Percentiles rank a stretch among this genome's conserved stretches.
Conservation (phyloP, 1,140 invertebrate genomes). For the Camponotus pennsylvanicus region DNA sequence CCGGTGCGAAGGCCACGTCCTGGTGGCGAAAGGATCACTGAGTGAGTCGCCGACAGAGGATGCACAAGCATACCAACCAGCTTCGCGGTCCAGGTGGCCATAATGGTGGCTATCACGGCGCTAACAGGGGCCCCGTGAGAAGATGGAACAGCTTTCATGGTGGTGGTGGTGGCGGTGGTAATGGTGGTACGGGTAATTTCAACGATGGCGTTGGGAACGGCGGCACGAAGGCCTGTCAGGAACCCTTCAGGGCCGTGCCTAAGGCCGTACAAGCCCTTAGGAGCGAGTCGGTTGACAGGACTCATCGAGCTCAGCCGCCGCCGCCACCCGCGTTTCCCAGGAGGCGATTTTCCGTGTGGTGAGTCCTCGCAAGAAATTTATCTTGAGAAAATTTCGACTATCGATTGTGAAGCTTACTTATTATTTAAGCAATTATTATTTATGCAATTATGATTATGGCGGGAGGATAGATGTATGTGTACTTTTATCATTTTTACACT, state of each 20-base stretch:
- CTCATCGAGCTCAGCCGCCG: constrained; percentile 80
- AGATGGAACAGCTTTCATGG: constrained; percentile 88
- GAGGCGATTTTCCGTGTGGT: constrained; percentile 87
- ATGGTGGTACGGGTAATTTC: constrained; percentile 66
- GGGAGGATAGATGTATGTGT: background rate
- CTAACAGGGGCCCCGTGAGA: constrained; percentile 83
- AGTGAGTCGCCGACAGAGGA: constrained; percentile 62
- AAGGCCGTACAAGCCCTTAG: constrained; percentile 83
- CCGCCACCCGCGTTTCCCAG: constrained; percentile 85
- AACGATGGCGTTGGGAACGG: constrained; percentile 75
- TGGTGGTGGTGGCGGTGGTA: constrained; percentile 69
- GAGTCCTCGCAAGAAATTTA: constrained; percentile 71
- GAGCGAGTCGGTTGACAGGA: constrained; percentile 84
- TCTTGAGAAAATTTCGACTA: background rate
- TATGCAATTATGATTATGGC: background rate
- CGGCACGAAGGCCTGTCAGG: constrained; percentile 72
- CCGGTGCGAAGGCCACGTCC: constrained; percentile 31
- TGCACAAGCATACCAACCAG: constrained; percentile 84
- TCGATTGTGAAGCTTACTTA: background rate
- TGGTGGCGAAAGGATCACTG: constrained; percentile 58
- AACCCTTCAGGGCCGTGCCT: constrained; percentile 82
- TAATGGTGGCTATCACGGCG: constrained; percentile 62
- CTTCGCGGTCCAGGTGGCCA: constrained; percentile 75
- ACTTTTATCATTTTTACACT: background rate
- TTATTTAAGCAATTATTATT: background rate